Percentiles rank a stretch among this genome's conserved stretches.
Conservation (phyloP, 2,113 vertebrate species). For the Zapus hudsonius region DNA sequence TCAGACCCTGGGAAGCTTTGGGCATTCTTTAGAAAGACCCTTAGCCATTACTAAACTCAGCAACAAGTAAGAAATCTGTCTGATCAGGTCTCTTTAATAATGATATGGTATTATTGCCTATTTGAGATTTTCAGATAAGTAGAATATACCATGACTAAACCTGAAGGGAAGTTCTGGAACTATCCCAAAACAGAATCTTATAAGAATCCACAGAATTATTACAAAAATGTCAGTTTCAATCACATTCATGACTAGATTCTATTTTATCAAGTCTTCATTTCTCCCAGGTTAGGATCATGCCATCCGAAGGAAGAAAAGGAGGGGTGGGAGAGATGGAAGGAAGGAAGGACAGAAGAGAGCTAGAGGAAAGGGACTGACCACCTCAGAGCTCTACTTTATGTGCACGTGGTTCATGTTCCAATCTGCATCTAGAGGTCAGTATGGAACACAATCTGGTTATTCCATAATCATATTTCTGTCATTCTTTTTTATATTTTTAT, state of each 20-base stretch:
- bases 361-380: fast-evolving
- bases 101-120: neutral
- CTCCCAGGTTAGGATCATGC: neutral
- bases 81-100: neutral
- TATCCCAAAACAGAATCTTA: neutral
- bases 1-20: neutral
- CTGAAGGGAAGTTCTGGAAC: neutral
- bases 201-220: neutral
- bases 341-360: neutral
- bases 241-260: too few relatives aligned
- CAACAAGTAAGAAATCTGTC: neutral
- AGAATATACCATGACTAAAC: neutral
- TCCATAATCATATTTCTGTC: neutral
- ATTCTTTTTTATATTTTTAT: too few relatives aligned
- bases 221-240: neutral
- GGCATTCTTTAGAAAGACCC: neutral
- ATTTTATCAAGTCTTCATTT: neutral
- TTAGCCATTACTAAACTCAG: neutral
- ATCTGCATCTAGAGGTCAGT: neutral
- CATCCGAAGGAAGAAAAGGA: neutral
- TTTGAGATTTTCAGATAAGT: neutral
- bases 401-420: neutral
- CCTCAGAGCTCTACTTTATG: neutral
- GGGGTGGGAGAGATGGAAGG: neutral
- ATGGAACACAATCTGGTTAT: neutral